These are phyloP conservation scores for Cyphomyrmex costatus DNA, from an alignment of 1,140 invertebrate species.

Conservation along the genomic window DNA sequence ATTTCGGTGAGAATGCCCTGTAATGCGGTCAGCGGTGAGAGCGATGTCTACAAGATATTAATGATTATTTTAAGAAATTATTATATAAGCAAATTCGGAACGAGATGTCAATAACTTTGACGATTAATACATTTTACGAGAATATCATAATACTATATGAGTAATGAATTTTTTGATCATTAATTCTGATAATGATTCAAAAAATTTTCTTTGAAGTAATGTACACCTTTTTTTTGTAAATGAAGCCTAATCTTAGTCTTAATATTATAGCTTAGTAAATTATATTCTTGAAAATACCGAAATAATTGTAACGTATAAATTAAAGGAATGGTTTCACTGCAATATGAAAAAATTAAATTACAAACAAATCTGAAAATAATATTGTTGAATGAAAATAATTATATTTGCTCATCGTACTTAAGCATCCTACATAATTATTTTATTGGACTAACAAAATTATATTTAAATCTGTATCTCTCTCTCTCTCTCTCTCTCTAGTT, in stretches of 20 bases:
- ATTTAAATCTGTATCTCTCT: no score
- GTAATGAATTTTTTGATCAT: neutral
- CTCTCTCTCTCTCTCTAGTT: no score
- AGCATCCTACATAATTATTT: no score
- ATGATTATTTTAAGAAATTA: neutral
- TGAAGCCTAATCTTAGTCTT: neutral
- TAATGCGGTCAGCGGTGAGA: neutral
- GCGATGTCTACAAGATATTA: neutral
- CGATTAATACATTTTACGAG: neutral
- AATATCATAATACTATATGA: neutral
- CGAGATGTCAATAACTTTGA: neutral
- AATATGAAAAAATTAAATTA: no score
- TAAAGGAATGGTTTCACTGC: no score
- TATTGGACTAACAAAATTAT: no score
- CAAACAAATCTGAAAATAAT: no score
- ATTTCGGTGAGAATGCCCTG: neutral
- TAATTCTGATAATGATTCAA: neutral
- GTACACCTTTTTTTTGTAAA: neutral
- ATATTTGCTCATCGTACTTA: no score
- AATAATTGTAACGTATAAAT: neutral
- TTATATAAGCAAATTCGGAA: neutral
- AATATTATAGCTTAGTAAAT: neutral
- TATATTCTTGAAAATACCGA: neutral
- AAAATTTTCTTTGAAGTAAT: neutral
- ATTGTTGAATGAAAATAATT: no score